Base-by-base conservation (phyloP, 1,140 invertebrate species). In the Drosophila subpulchrella region DNA sequence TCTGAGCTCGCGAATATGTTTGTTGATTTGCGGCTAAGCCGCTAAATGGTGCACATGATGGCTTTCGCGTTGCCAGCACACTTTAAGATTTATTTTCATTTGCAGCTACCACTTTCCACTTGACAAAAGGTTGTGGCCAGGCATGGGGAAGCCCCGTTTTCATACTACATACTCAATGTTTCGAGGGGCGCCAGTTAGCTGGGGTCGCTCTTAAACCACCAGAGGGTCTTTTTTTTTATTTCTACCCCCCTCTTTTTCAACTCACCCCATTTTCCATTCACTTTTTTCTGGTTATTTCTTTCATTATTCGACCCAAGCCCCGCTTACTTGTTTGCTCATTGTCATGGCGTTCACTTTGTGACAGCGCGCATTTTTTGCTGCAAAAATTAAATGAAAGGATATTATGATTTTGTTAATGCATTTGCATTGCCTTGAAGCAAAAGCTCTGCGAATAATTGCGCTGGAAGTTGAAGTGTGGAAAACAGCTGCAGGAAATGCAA, bases 11-110 rank as follows among this genome's bases (percentile, higher is more conserved):
- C 51, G 58, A 58, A 73, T 71, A 68, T 84, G 73, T 76, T 80
- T 84, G 84, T 71, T 89, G 76, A 88, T 84, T 60, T 89, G 80
- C 73, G 67, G 57, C 66, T 89, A 89, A 86, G 75, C 83, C 76
- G 79, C 67, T 83, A 75, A 82, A 75, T 61, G 59, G 34, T 70
- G 74, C 68, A 58, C 50, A 38, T 44, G 63, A 70, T 70, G 66
- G 32, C 32, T 17, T 58, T 34, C 32, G 62, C 17, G 38, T 27
- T 61, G 47, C 66, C 53, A 41, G 46, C 30, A 30, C 24, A 51
- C 66, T 79, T 71, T 78, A 67, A 68, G 67, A 76, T 83, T 80
- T 77, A 76, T 80, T 68, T 70, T 68, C 70, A 73, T 83, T 75
- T 67, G 57, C 36, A 38, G 55, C 39, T n/a, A 32, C 41, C 46